Percentiles rank a stretch among this genome's conserved stretches.
Evolutionary conservation across 2,113 vertebrate species (phyloP).

Genomic region (Nothocercus nigrocapillus): DNA sequence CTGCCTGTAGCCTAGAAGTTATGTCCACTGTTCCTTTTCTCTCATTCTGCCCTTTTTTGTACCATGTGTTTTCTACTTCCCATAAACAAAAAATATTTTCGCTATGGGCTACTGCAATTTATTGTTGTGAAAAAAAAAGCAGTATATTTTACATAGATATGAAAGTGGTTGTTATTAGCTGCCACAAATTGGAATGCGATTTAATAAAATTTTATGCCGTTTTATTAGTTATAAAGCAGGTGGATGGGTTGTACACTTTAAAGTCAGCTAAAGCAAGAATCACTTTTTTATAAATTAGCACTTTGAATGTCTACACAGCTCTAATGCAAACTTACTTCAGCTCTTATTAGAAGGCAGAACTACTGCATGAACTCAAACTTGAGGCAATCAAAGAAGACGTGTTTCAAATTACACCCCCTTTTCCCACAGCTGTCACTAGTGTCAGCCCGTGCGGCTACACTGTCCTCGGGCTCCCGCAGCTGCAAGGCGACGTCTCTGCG

Average conservation of each 20-base stretch:
- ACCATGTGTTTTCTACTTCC: not conserved
- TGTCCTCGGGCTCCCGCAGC: not conserved
- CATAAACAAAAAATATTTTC: not conserved
- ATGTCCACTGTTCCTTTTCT: not conserved
- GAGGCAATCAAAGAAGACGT: not conserved
- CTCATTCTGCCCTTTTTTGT: not conserved
- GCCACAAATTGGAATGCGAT: not conserved
- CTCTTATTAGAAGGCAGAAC: not conserved
- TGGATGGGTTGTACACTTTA: not conserved
- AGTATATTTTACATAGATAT: not conserved
- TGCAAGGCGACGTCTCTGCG: not conserved
- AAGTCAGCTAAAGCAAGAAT: not conserved
- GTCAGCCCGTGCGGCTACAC: not conserved
- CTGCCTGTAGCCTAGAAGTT: not conserved
- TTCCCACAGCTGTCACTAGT: not conserved
- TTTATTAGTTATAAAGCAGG: not conserved
- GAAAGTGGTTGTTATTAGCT: not conserved
- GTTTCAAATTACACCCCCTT: not conserved
- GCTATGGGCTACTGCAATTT: not conserved
- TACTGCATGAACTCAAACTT: not conserved
- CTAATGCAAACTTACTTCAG: not conserved
- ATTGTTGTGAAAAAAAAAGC: not conserved
- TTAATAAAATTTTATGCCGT: not conserved
- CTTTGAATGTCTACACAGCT: not conserved
- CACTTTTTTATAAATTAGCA: not conserved